Evolutionary conservation across 2,797 vertebrate species (phyloP), one percentile per base, ranked within the genome.

Genomic region (Eutrigla gurnardus): DNA sequence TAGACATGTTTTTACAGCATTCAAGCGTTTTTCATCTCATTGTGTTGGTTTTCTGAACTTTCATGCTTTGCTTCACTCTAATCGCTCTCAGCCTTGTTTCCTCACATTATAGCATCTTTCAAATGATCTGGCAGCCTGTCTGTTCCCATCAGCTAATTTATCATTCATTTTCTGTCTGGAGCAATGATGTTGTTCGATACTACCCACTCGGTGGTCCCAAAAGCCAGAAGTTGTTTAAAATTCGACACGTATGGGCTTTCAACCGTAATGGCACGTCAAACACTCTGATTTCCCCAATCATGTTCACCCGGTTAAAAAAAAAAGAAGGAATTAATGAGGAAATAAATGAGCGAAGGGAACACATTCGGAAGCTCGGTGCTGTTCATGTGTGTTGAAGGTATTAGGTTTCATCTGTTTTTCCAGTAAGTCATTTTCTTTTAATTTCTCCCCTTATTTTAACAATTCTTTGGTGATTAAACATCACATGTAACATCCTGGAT

Each of bases 321-420:
- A 58, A 72, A 65, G 2, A 25, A 25, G 57, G 25, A 76, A 58
- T 62, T 75, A 55, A 72, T 69, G 39, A 50, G n/a, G 53, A 68
- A 64, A 65, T 58, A 47, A 42, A 73, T 69, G 14, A 60, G 68
- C n/a, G 4, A 76, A 46, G 58, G 63, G 42, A 77, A 71, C 54
- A 54, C 3, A 73, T 54, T 64, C 65, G 37, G 25, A 58, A 59
- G 17, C 60, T 53, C 36, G 15, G 4, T 63, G 25, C 18, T 54
- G 35, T 57, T 37, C 42, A 36, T 70, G 42, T 65, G 37, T 70
- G 40, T n/a, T 72, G 42, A 68, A 47, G 45, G 33, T 32, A 57
- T 62, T 57, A 57, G 17, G 35, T 57, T 65, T 46, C n/a, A 49
- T 80, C 15, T 74, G 18, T 59, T 64, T 67, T 64, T 52, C 12